Conservation (phyloP, 2,888 invertebrate species). For the Leptogaster cylindrica region DNA sequence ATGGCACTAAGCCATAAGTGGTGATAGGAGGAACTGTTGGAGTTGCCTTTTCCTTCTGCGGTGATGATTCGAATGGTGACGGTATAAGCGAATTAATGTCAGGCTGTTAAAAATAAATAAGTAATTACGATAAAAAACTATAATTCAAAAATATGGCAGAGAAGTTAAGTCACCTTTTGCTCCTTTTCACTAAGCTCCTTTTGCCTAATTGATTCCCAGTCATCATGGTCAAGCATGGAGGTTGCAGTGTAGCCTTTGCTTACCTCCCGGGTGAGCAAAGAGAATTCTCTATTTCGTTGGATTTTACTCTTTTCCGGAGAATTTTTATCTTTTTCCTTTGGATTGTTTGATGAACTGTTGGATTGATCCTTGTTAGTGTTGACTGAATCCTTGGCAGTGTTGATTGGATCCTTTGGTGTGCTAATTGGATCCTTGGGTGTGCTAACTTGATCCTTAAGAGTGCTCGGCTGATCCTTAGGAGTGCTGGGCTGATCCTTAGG, state of each 20-base stretch:
- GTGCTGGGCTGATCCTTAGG: no score
- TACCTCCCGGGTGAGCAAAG: not conserved
- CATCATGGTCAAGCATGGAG: not conserved
- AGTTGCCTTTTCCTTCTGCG: not conserved
- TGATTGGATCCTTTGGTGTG: no score
- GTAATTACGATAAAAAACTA: not conserved
- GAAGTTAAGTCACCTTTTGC: constrained; percentile 2
- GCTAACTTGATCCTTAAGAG: no score
- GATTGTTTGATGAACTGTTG: not conserved
- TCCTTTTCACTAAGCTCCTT: constrained; percentile 4
- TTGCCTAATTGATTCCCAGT: constrained; percentile 22
- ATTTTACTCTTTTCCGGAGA: no score
- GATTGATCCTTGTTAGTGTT: not conserved
- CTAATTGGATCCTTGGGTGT: no score
- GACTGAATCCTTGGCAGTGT: no score
- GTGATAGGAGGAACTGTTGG: not conserved
- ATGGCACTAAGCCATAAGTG: constrained; percentile 15
- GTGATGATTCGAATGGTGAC: not conserved
- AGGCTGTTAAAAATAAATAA: not conserved
- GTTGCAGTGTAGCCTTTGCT: not conserved
- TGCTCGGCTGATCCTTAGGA: no score
- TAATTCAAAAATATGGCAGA: not conserved
- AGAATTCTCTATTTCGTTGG: not conserved
- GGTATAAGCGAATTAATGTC: not conserved
- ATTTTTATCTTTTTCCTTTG: not conserved